These are phyloP conservation scores for Metellina segmentata DNA, from an alignment of 2,888 invertebrate genomes.

Conservation along the genomic window DNA sequence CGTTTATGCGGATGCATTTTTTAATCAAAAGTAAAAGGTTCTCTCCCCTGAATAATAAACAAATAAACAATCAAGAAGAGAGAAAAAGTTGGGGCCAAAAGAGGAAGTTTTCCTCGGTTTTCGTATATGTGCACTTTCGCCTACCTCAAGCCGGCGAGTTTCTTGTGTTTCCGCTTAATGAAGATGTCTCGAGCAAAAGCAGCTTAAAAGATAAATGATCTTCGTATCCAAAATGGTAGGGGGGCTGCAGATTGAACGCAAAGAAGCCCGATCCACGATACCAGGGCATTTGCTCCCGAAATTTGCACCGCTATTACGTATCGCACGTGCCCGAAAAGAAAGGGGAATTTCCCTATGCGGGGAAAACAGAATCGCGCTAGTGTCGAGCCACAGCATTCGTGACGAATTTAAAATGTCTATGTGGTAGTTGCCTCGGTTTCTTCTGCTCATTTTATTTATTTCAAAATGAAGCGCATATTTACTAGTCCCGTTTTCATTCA, in stretches of 20 bases:
- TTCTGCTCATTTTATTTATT: constrained; percentile 61
- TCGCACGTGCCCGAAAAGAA: constrained; percentile 30
- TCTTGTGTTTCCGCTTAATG: constrained; percentile 72
- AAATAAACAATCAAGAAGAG: constrained; percentile 54
- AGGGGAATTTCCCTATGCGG: neutral
- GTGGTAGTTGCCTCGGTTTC: neutral
- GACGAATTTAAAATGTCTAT: constrained; percentile 69
- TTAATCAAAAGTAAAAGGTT: constrained; percentile 76
- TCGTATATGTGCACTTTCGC: constrained; percentile 21
- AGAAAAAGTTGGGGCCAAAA: neutral
- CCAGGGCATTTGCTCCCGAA: constrained; percentile 45
- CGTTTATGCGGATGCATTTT: constrained; percentile 75
- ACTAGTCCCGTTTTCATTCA: constrained; percentile 49
- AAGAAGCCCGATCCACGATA: constrained; percentile 21
- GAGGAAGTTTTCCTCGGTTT: constrained; percentile 24
- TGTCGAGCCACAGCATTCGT: constrained; percentile 46
- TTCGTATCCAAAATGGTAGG: constrained; percentile 52
- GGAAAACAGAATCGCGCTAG: constrained; percentile 36
- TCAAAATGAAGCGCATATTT: constrained; percentile 54
- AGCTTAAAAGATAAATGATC: constrained; percentile 72
- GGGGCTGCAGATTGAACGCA: constrained; percentile 11
- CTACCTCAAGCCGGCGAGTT: constrained; percentile 54
- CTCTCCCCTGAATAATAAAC: constrained; percentile 54
- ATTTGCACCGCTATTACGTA: constrained; percentile 68
- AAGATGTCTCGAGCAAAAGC: constrained; percentile 73